These are phyloP conservation scores for Betta splendens DNA, from an alignment of 2,797 vertebrate genomes.

Conservation along the genomic window DNA sequence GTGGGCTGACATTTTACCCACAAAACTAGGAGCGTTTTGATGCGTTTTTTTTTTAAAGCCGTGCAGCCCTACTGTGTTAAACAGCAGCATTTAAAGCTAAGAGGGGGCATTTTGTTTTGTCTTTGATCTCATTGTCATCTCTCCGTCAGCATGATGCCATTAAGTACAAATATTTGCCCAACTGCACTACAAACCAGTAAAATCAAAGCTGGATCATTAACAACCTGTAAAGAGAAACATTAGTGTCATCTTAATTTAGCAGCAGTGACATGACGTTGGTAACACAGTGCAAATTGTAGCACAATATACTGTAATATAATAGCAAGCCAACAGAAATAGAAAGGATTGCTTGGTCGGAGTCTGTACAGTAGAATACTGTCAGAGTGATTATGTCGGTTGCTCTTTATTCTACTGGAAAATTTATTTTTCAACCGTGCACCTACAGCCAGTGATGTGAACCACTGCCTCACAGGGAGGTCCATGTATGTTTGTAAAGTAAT, in stretches of 20 bases:
- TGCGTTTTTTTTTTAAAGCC: slow-evolving; percentile 9
- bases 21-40: neutral
- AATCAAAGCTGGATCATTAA: slow-evolving; percentile 18
- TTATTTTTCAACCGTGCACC: slow-evolving; percentile 65
- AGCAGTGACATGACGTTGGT: slow-evolving; percentile 4
- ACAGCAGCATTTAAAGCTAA: slow-evolving; percentile 53
- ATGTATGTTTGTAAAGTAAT: slow-evolving; percentile 73
- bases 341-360: slow-evolving; percentile 28
- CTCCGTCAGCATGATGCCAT: slow-evolving; percentile 76
- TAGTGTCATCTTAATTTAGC: slow-evolving; percentile 17
- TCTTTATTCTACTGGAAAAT: slow-evolving; percentile 65
- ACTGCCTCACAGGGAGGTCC: slow-evolving; percentile 60
- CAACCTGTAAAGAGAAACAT: too few relatives aligned
- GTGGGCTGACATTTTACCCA: slow-evolving; percentile 3
- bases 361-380: slow-evolving; percentile 59
- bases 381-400: slow-evolving; percentile 54
- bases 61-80: slow-evolving; percentile 70
- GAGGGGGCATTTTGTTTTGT: slow-evolving; percentile 55
- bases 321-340: slow-evolving; percentile 26
- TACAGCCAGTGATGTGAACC: slow-evolving; percentile 61
- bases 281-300: neutral
- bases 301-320: slow-evolving; percentile 21
- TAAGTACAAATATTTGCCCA: slow-evolving; percentile 43
- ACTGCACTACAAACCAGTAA: slow-evolving; percentile 1
- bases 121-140: slow-evolving; percentile 78